Conservation (phyloP, 2,113 vertebrate genomes). For the Pseudonaja textilis region DNA sequence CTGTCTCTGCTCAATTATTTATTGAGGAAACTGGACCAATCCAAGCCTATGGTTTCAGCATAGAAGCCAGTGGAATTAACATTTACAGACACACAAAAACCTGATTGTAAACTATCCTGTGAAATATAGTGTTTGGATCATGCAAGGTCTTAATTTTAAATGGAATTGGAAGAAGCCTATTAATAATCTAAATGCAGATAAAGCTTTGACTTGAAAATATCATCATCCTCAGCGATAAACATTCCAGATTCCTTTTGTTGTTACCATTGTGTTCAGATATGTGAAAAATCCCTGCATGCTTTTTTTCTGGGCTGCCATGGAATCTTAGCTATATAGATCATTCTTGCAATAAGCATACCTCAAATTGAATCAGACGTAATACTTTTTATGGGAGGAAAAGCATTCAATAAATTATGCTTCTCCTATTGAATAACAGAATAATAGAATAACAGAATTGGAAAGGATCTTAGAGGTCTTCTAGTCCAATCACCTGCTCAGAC, state of each 20-base stretch:
- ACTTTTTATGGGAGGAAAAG: neutral
- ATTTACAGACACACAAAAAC: constrained; percentile 56
- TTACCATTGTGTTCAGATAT: constrained; percentile 40
- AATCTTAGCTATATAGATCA: constrained; percentile 44
- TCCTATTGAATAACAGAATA: neutral
- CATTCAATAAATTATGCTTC: constrained; percentile 42
- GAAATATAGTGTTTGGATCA: constrained; percentile 54
- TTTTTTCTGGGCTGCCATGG: constrained; percentile 23
- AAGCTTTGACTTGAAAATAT: constrained; percentile 60
- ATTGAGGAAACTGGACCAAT: constrained; percentile 57
- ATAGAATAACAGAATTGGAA: neutral
- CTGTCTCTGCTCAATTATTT: constrained; percentile 66
- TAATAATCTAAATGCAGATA: constrained; percentile 64
- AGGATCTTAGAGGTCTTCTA: neutral
- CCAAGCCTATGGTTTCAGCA: constrained; percentile 59
- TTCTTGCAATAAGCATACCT: constrained; percentile 38
- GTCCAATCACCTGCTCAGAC: neutral
- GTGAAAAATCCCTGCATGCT: constrained; percentile 32
- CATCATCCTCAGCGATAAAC: constrained; percentile 52
- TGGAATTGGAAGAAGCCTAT: constrained; percentile 63
- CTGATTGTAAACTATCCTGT: constrained; percentile 57
- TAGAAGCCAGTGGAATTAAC: constrained; percentile 67
- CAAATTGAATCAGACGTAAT: constrained; percentile 30
- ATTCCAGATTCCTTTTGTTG: constrained; percentile 65
- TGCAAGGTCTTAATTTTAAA: constrained; percentile 57